A percentile compares a stretch with the other conserved stretches of the same genome.
These are phyloP conservation scores for Melanophora roralis DNA, from an alignment of 2,888 invertebrate species.

Conservation along the genomic window DNA sequence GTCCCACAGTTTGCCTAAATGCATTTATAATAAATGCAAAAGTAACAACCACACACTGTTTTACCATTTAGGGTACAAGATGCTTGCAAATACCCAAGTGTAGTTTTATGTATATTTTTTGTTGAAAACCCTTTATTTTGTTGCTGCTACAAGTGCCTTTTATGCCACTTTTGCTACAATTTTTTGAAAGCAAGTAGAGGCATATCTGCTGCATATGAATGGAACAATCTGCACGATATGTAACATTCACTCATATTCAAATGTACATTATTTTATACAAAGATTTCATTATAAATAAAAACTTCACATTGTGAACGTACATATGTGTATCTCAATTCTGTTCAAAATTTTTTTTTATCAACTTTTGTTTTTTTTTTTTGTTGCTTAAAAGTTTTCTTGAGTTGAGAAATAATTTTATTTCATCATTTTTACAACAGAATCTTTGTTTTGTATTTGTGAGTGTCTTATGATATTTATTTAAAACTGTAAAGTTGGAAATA, in stretches of 20 bases:
- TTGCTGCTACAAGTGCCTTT: conserved; percentile 31
- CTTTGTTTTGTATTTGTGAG: background rate
- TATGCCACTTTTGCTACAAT: conserved; percentile 24
- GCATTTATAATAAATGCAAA: conserved; percentile 14
- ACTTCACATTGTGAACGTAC: background rate
- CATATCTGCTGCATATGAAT: conserved; percentile 27
- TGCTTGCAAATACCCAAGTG: conserved; percentile 47
- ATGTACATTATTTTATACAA: background rate
- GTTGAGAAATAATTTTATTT: conserved; percentile 4
- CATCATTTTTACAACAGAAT: conserved; percentile 5
- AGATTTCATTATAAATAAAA: background rate
- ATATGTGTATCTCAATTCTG: conserved; percentile 33
- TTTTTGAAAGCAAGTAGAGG: conserved; percentile 24
- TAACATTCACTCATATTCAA: conserved; percentile 35
- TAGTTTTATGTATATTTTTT: background rate
- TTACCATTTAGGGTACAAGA: conserved; percentile 50
- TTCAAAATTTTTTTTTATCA: conserved; percentile 50
- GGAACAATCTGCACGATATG: background rate
- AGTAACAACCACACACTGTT: conserved; percentile 17
- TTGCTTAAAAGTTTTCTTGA: conserved; percentile 12
- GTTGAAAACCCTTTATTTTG: conserved; percentile 1
- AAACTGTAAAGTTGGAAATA: conserved; percentile 2
- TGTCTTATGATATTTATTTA: background rate
- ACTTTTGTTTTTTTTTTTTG: conserved; percentile 2
- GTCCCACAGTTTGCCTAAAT: conserved; percentile 23